These are phyloP conservation scores for Pocillopora meandrina DNA, from an alignment of 92 coral and sea anemone species.

Conservation along the genomic window DNA sequence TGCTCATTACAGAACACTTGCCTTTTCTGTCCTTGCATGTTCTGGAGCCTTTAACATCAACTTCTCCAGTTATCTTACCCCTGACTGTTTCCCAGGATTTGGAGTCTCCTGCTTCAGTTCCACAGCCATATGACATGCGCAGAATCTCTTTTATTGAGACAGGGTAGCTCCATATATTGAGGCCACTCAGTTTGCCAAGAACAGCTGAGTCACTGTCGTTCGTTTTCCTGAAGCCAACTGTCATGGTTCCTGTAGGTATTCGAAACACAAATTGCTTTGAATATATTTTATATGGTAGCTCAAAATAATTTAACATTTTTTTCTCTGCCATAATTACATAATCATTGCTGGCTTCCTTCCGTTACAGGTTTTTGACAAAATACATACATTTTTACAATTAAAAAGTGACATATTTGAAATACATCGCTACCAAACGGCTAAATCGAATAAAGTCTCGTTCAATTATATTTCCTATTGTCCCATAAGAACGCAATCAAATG, in stretches of 20 bases:
- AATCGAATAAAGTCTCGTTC: no score
- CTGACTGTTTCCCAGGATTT: conserved; percentile 43
- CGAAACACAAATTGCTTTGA: background rate
- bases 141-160: conserved; percentile 32
- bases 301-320: no score
- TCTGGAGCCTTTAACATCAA: background rate
- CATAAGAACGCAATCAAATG: no score
- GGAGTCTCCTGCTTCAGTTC: conserved; percentile 33
- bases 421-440: no score
- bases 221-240: conserved; percentile 23
- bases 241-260: conserved; percentile 16
- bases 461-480: no score
- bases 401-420: no score
- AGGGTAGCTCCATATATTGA: conserved; percentile 42
- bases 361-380: no score
- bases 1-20: background rate
- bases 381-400: no score
- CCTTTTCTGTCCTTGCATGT: conserved; percentile 23
- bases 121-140: conserved; percentile 65
- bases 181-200: conserved; percentile 29
- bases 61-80: conserved; percentile 6
- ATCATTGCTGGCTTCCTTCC: no score
- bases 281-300: background rate
- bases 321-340: no score
- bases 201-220: background rate